Evolutionary conservation across 2,797 vertebrate genomes (phyloP).

Genomic region (Triplophysa bombifrons): DNA sequence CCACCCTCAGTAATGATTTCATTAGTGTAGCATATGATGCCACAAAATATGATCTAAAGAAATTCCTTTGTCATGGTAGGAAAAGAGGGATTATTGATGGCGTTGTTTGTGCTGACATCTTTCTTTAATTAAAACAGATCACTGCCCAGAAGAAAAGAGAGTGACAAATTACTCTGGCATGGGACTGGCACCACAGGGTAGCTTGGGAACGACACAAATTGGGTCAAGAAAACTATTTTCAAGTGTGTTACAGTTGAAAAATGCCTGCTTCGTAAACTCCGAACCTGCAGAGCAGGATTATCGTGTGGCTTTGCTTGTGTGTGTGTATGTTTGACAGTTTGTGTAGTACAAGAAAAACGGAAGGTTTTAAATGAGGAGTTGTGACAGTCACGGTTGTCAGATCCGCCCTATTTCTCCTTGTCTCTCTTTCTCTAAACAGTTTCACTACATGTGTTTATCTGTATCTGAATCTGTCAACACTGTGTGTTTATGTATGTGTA

Average conservation of each 20-base stretch:
- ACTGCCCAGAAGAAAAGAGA: conserved; percentile 75
- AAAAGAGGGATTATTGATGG: conserved; percentile 73
- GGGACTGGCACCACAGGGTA: conserved; percentile 66
- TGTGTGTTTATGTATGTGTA: conserved; percentile 60
- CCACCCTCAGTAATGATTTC: conserved; percentile 52
- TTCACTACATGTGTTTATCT: conserved; percentile 68
- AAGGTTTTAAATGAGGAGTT: conserved; percentile 60
- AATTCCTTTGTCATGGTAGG: conserved; percentile 72
- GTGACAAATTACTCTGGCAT: conserved; percentile 78
- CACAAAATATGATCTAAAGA: conserved; percentile 66
- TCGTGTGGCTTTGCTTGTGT: conserved; percentile 38
- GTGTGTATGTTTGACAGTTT: conserved; percentile 29
- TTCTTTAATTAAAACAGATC: conserved; percentile 77
- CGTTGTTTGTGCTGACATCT: conserved; percentile 75
- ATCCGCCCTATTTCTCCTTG: neutral
- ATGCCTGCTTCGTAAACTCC: conserved; percentile 61
- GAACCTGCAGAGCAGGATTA: conserved; percentile 69
- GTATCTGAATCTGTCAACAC: conserved; percentile 73
- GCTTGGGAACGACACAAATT: conserved; percentile 66
- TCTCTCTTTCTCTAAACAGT: conserved; percentile 48
- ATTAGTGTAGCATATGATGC: conserved; percentile 57
- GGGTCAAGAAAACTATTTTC: conserved; percentile 66
- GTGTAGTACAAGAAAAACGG: conserved; percentile 41
- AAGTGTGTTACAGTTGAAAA: conserved; percentile 70
- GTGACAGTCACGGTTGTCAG: conserved; percentile 59